Evolutionary conservation across 2,888 invertebrate species (phyloP).

Genomic region (Cerastis rubricosa): DNA sequence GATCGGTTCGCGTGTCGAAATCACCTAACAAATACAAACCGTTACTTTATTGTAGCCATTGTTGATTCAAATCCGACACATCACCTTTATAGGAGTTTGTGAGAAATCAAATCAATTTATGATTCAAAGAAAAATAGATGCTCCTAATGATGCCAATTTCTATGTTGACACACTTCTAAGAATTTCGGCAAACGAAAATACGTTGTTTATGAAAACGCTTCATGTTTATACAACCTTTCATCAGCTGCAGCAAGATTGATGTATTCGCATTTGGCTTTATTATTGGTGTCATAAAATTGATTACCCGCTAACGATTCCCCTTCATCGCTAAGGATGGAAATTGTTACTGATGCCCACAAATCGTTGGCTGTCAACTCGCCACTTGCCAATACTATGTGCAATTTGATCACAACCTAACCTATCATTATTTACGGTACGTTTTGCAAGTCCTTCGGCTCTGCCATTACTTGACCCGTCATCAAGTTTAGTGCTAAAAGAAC

Average conservation of each 20-base stretch:
- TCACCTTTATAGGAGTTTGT: constrained; percentile 27
- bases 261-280: constrained; percentile 9
- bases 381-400: constrained; percentile 44
- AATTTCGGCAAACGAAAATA: neutral
- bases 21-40: constrained; percentile 48
- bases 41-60: constrained; percentile 52
- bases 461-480: constrained; percentile 34
- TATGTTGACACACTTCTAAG: constrained; percentile 3
- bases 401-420: constrained; percentile 39
- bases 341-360: constrained; percentile 39
- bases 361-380: constrained; percentile 35
- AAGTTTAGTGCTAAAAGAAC: constrained; percentile 13
- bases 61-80: constrained; percentile 50
- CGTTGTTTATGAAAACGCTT: neutral
- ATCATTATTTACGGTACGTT: constrained; percentile 43
- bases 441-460: constrained; percentile 34
- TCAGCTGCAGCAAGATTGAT: constrained; percentile 21
- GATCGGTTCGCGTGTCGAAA: constrained; percentile 58
- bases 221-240: neutral
- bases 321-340: constrained; percentile 12
- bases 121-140: neutral
- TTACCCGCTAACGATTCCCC: constrained; percentile 41
- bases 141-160: constrained; percentile 4
- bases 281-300: constrained; percentile 39
- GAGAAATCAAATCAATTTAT: constrained; percentile 30